Percentiles rank a stretch among this genome's conserved stretches.
Evolutionary conservation across 1,140 invertebrate genomes (phyloP).

Genomic region (Elymnias hypermnestra): DNA sequence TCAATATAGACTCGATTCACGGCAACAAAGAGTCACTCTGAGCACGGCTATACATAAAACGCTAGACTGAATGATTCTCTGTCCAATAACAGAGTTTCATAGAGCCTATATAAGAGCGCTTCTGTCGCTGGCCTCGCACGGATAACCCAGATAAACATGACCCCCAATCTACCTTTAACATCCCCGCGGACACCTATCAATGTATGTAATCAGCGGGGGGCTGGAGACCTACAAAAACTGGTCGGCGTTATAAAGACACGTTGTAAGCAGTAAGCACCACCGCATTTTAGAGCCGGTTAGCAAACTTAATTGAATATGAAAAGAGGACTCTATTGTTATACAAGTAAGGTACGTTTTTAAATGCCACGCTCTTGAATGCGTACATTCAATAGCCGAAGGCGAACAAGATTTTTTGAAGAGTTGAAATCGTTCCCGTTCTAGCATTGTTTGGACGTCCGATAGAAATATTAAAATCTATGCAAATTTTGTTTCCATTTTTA

Average conservation of each 20-base stretch:
- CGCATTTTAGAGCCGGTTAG: constrained; percentile 49
- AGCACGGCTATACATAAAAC: constrained; percentile 36
- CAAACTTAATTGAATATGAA: constrained; percentile 29
- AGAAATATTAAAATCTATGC: constrained; percentile 11
- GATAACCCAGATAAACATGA: constrained; percentile 30
- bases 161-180: constrained; percentile 18
- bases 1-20: constrained; percentile 54
- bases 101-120: constrained; percentile 52
- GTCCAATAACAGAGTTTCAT: constrained; percentile 60
- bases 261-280: constrained; percentile 59
- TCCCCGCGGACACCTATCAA: constrained; percentile 15
- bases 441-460: constrained; percentile 9
- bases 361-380: constrained; percentile 21
- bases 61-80: constrained; percentile 43
- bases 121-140: constrained; percentile 52
- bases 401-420: constrained; percentile 54
- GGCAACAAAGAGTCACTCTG: constrained; percentile 52
- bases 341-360: constrained; percentile 35
- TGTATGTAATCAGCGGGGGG: constrained; percentile 26
- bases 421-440: constrained; percentile 12
- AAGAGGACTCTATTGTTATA: constrained; percentile 23
- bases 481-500: background rate
- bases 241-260: constrained; percentile 54
- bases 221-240: constrained; percentile 38
- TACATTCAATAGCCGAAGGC: constrained; percentile 49